Conservation (phyloP, 2,113 vertebrate species). For the Lasiurus borealis region DNA sequence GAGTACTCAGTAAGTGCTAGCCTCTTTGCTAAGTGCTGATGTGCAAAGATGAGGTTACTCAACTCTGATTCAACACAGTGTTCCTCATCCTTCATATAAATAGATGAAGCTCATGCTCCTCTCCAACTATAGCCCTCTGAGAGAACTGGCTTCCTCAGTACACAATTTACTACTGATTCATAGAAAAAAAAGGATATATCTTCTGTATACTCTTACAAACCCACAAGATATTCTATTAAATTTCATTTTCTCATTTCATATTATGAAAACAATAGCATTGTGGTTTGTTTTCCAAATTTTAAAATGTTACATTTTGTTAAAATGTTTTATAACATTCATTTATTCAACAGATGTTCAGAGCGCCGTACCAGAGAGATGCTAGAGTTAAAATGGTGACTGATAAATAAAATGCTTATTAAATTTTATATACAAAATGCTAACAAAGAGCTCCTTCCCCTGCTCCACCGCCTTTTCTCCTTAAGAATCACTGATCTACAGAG, state of each 20-base stretch:
- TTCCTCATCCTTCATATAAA: not conserved
- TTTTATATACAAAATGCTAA: not conserved
- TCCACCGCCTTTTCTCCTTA: not conserved
- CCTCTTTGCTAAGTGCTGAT: not conserved
- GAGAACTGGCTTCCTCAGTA: not conserved
- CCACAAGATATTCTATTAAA: not conserved
- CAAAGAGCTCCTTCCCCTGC: not conserved
- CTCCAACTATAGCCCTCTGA: constrained; percentile 5
- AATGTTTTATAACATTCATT: not conserved
- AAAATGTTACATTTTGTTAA: not conserved
- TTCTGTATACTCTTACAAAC: not conserved
- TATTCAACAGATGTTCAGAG: not conserved
- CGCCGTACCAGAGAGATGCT: not conserved
- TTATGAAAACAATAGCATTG: not conserved
- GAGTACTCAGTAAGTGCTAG: not conserved
- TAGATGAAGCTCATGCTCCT: not conserved
- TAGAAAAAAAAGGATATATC: not conserved
- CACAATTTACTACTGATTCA: not conserved
- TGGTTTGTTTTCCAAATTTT: not conserved
- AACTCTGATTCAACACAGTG: not conserved
- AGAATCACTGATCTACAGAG: not conserved
- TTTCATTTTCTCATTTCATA: constrained; percentile 39
- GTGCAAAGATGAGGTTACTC: not conserved
- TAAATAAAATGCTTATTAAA: not conserved
- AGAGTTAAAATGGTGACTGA: not conserved